Evolutionary conservation across 2,888 invertebrate genomes (phyloP), one percentile per base, ranked within the genome.

Genomic region (Apotomis betuletana): DNA sequence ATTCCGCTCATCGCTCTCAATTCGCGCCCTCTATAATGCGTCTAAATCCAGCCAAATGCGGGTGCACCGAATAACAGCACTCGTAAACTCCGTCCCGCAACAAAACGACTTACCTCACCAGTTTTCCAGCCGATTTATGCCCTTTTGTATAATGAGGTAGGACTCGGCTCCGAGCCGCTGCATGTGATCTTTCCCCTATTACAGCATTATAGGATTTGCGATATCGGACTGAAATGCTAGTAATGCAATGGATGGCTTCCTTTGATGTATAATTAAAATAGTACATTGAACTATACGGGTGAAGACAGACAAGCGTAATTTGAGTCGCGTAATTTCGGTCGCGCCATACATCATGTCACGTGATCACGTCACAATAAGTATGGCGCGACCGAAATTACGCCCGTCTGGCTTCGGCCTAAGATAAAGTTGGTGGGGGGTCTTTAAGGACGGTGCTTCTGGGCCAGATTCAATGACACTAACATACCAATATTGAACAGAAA

Each of bases 1-100:
- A 5, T 62, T 52, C 62, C 62, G 62, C 62, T 62, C 52, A 27
- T 27, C 38, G 62, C 62, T 62, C 52, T 36, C n/a, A 62, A 62
- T 8, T 12, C 8, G 0, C n/a, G 15, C 5, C 49, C 2, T 13
- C 44, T 59, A 6, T 46, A 49, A 61, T 51, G 62, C 62, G 13
- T 41, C 60, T 13, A 44, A 49, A 49, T 49, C 49, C 49, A 49
- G 41, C 49, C 49, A 49, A 49, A 49, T 49, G 49, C 49, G 49
- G 10, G 49, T 49, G 49, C 49, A 49, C 10, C 62, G 51, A 62
- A 44, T 8, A 62, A 62, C 62, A 49, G 49, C 49, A 49, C 49
- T 49, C 49, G 49, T 49, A 49, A 49, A 49, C 49, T 49, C 49
- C 49, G 27, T 2, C 49, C 49, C 49, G 49, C 8, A 4, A 9